These are phyloP conservation scores for Acipenser transmontanus DNA, from an alignment of 2,797 vertebrate species.

Conservation along the genomic window DNA sequence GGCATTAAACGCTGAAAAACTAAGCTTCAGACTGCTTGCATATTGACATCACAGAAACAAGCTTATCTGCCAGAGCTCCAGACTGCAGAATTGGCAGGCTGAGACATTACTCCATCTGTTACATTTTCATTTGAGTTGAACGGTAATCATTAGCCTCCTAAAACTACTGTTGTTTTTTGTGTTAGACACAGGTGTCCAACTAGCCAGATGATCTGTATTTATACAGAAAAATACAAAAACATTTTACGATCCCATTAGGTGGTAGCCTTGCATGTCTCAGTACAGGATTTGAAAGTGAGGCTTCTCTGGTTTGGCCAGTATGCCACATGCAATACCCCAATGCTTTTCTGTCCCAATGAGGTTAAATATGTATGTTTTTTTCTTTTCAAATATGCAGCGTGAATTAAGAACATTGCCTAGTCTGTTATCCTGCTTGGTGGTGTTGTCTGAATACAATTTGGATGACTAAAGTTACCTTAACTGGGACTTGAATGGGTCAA, in stretches of 20 bases:
- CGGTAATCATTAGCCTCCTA: background rate
- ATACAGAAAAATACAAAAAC: constrained; percentile 34
- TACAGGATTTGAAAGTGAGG: constrained; percentile 17
- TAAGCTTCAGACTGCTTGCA: background rate
- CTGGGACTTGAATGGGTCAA: too few relatives aligned
- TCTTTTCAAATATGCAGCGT: too few relatives aligned
- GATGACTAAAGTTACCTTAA: too few relatives aligned
- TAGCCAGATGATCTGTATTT: constrained; percentile 28
- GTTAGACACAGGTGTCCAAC: constrained; percentile 25
- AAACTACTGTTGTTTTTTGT: constrained; percentile 9
- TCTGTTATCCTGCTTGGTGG: too few relatives aligned
- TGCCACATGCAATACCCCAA: too few relatives aligned
- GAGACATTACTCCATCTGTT: constrained; percentile 18
- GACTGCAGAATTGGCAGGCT: constrained; percentile 19
- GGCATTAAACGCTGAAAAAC: constrained; percentile 14
- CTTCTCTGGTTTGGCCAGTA: too few relatives aligned
- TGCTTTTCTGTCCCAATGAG: too few relatives aligned
- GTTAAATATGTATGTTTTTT: too few relatives aligned
- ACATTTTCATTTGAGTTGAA: constrained; percentile 7
- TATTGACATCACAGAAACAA: constrained; percentile 2
- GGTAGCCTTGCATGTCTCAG: constrained; percentile 27
- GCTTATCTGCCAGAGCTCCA: background rate
- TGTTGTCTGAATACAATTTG: too few relatives aligned
- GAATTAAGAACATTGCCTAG: too few relatives aligned
- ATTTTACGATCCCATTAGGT: constrained; percentile 34